Base-by-base conservation (phyloP, 2,113 vertebrate genomes). In the Thymallus thymallus region DNA sequence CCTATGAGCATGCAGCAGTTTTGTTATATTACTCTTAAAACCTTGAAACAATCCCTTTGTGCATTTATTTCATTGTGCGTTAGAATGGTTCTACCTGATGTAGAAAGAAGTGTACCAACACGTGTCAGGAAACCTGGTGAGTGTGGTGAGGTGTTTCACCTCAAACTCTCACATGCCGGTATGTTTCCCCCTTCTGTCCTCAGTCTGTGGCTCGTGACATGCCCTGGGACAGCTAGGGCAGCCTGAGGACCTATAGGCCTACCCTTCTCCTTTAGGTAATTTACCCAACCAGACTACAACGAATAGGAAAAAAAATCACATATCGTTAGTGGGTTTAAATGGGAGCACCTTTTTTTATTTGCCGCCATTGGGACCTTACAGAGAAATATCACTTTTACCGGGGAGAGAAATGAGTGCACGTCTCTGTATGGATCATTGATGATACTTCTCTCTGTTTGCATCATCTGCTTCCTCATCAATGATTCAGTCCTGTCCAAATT, bases 151-250 rank as follows among this genome's bases (percentile, higher is more conserved):
- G 62, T 22, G 12, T 64, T 64, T 14, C 22, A 64, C 56, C 70
- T 73, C 71, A 77, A 29, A 62, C 68, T 46, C 61, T 22, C 87
- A 84, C 80, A 77, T 84, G 75, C 80, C 24, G 84, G 85, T 87
- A 80, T 88, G 74, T 87, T 70, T 82, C 71, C 88, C 87, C 85
- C 85, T 88, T 91, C 73, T 91, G 85, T 91, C 87, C 83, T 88
- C 92, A 94, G 93, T 93, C 89, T 91, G 92, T 91, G 92, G 92
- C 64, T 91, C 91, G 89, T 62, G 92, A 92, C 87, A 89, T 91
- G 89, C 88, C 92, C 83, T 92, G 91, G 89, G 92, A 93, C 91
- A 92, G 90, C 90, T 92, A 92, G 89, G 85, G 85, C 86, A 81
- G 85, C 87, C 58, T 76, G 85, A 87, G 82, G 89, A 91, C 86